These are phyloP conservation scores for Venturia canescens DNA, from an alignment of 1,140 invertebrate genomes.

Conservation along the genomic window DNA sequence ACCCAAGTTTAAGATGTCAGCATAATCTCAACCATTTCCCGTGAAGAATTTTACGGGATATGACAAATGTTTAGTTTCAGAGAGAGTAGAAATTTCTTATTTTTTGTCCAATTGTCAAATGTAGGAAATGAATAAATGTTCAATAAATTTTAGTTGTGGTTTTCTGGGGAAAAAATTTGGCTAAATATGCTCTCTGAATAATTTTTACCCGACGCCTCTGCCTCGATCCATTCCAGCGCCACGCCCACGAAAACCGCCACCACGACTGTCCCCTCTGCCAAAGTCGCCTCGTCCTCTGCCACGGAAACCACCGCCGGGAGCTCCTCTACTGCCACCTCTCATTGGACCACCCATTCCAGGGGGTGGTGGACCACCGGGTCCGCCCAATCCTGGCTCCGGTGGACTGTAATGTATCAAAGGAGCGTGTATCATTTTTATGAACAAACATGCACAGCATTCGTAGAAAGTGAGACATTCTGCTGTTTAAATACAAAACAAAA, in stretches of 20 bases:
- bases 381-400: constrained; percentile 67
- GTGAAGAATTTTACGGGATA: background rate
- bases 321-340: constrained; percentile 67
- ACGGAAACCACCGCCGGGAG: constrained; percentile 68
- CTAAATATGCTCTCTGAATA: background rate
- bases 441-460: too few species aligned
- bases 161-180: constrained; percentile 11
- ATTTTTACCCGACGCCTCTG: constrained; percentile 61
- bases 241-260: constrained; percentile 62
- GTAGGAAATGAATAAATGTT: background rate
- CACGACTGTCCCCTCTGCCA: constrained; percentile 62
- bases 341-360: constrained; percentile 67
- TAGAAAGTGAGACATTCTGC: too few species aligned
- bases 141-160: background rate
- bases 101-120: background rate
- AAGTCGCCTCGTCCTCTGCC: constrained; percentile 65
- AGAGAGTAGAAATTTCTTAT: background rate
- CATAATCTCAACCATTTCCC: background rate
- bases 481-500: too few species aligned
- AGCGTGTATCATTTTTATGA: too few species aligned
- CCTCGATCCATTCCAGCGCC: constrained; percentile 66
- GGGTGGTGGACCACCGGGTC: constrained; percentile 64
- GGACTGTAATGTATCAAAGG: constrained; percentile 59
- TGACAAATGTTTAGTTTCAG: too few species aligned
- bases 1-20: background rate